A percentile compares a stretch with the other conserved stretches of the same genome.
Conservation (phyloP, 2,888 invertebrate species). For the Acleris laterana region DNA sequence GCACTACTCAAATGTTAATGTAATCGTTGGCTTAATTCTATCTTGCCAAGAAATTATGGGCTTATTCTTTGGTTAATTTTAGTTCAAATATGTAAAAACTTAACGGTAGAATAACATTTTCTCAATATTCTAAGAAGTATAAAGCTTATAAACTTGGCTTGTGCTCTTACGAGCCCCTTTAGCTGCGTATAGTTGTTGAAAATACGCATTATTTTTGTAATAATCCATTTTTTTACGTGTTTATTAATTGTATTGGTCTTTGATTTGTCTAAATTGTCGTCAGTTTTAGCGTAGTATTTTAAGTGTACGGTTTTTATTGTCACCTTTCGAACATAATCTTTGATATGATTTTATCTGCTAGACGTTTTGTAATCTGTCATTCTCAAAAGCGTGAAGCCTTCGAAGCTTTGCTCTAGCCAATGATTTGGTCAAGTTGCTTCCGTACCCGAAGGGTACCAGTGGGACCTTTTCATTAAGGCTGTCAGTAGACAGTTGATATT, state of each 20-base stretch:
- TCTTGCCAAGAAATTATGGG: background rate
- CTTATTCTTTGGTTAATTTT: background rate
- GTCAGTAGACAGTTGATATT: too few species aligned
- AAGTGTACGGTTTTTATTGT: background rate
- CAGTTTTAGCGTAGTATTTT: background rate
- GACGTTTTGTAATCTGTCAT: too few species aligned
- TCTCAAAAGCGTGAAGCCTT: too few species aligned
- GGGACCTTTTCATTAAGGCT: too few species aligned
- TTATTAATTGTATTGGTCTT: background rate
- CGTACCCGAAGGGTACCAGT: too few species aligned
- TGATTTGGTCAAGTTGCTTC: too few species aligned
- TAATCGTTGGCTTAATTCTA: background rate
- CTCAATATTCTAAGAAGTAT: background rate
- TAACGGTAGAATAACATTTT: background rate
- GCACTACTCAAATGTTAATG: too few species aligned
- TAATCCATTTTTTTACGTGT: background rate
- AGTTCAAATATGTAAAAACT: too few species aligned
- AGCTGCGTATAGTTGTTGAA: background rate
- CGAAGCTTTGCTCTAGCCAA: too few species aligned
- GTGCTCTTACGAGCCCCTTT: background rate
- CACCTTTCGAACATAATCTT: background rate
- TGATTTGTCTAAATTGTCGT: conserved; percentile 1
- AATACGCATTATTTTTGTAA: background rate
- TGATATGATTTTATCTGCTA: too few species aligned
- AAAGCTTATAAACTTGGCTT: background rate